Conservation (phyloP, 2,113 vertebrate genomes). For the Oriolus oriolus region DNA sequence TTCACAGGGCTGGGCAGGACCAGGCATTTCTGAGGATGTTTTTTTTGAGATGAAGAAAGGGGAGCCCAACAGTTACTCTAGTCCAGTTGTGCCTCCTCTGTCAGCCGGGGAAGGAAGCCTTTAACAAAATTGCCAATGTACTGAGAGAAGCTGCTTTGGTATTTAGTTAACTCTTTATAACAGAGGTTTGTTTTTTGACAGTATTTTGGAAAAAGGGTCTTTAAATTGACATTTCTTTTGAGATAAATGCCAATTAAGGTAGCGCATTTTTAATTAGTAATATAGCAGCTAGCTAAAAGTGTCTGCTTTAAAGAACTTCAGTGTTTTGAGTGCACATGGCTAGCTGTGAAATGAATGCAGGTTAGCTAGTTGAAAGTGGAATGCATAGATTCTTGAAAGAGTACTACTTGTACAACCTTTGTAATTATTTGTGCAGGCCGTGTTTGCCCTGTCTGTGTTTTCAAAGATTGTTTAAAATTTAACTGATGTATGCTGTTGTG, state of each 20-base stretch:
- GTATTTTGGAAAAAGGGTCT: not conserved
- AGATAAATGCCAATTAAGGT: not conserved
- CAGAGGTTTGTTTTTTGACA: accelerated
- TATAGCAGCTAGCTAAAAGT: not conserved
- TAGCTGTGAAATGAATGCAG: not conserved
- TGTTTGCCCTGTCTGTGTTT: not conserved
- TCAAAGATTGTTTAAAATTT: not conserved
- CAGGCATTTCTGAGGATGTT: not conserved
- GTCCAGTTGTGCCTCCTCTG: not conserved
- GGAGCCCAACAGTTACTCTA: not conserved
- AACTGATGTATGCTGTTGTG: not conserved
- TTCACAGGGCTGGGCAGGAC: not conserved
- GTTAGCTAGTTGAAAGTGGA: not conserved
- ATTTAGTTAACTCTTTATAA: not conserved
- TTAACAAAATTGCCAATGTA: not conserved
- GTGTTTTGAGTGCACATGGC: not conserved
- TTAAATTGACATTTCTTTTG: not conserved
- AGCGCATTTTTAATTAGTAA: not conserved
- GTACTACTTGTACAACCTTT: not conserved
- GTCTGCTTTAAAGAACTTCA: not conserved
- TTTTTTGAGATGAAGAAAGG: not conserved
- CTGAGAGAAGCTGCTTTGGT: not conserved
- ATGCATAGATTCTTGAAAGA: not conserved
- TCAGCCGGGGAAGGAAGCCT: not conserved
- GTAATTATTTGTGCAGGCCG: not conserved